phyloP scores from a whole-genome alignment of 2,888 invertebrate genomes.

The Eupithecia inturbata region DNA sequence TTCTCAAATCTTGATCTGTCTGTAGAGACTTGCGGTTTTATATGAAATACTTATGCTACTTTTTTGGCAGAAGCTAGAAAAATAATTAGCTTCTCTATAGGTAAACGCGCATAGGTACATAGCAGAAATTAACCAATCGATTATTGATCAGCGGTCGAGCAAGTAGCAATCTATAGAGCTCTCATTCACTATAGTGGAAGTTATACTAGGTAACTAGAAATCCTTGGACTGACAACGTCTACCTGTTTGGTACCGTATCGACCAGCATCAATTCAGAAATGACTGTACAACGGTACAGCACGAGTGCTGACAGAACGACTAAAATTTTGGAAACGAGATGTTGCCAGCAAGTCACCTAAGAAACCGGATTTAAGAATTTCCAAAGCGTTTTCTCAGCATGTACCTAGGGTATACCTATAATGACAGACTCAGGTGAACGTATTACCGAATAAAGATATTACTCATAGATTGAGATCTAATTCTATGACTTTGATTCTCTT shows the following conservation, averaged over 20 bases:
- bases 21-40: background rate
- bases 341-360: constrained; percentile 19
- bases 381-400: constrained; percentile 26
- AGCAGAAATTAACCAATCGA: background rate
- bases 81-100: background rate
- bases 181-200: constrained; percentile 36
- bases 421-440: constrained; percentile 7
- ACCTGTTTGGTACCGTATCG: constrained; percentile 23
- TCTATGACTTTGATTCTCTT: too few species aligned
- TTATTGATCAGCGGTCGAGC: constrained; percentile 19
- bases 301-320: constrained; percentile 10
- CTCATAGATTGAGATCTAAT: constrained; percentile 10
- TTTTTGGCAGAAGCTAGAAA: background rate
- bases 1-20: background rate
- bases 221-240: constrained; percentile 35
- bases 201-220: constrained; percentile 41
- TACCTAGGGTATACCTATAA: background rate
- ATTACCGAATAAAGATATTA: constrained; percentile 11
- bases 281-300: constrained; percentile 23
- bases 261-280: constrained; percentile 17
- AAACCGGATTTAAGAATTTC: constrained; percentile 40
- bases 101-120: background rate
- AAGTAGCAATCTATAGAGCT: constrained; percentile 25
- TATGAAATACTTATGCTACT: background rate
- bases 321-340: constrained; percentile 25